A percentile compares a stretch with the other conserved stretches of the same genome.
phyloP scores from a whole-genome alignment of 2,797 vertebrate species.

The Centropyge bicolor region DNA sequence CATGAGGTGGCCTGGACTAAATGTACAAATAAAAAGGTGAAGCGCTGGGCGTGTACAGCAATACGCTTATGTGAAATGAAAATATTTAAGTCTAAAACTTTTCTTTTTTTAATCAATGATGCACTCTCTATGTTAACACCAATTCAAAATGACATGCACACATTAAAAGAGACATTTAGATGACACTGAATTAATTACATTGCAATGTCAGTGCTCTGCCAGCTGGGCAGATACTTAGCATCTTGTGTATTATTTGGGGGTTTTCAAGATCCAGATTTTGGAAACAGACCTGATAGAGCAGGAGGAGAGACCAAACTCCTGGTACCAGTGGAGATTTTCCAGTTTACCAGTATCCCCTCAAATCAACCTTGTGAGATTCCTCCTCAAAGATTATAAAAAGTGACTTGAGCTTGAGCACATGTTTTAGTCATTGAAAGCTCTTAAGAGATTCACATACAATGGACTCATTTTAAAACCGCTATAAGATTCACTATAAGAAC shows the following conservation, averaged over 20 bases:
- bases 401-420: neutral
- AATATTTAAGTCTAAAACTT: neutral
- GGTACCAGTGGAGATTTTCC: neutral
- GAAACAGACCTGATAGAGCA: neutral
- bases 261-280: neutral
- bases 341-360: neutral
- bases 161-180: neutral
- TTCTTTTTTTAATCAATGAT: neutral
- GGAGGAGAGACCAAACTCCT: neutral
- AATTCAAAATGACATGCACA: neutral
- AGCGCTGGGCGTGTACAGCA: neutral
- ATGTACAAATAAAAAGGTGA: no score
- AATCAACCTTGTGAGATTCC: neutral
- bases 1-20: neutral
- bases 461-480: conserved; percentile 19
- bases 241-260: neutral
- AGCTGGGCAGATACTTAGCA: neutral
- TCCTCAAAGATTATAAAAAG: neutral
- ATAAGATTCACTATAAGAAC: neutral
- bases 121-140: neutral
- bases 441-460: conserved; percentile 28
- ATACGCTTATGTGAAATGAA: neutral
- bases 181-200: neutral
- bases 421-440: conserved; percentile 22
- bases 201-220: neutral